A percentile compares a stretch with the other conserved stretches of the same genome.
Evolutionary conservation across 2,888 invertebrate species (phyloP).

Genomic region (Hyles lineata): DNA sequence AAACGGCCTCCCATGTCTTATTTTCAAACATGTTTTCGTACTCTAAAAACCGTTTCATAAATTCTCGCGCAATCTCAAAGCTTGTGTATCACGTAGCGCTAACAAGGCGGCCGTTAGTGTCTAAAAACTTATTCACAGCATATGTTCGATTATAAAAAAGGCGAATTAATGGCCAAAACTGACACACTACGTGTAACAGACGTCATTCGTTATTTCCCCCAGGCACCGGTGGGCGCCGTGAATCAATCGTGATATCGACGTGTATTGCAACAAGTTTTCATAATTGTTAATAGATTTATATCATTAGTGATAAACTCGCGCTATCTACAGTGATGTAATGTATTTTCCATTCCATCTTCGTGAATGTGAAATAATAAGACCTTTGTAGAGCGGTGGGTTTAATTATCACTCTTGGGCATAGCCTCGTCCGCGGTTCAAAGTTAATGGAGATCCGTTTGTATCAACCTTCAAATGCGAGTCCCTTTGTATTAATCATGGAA

Average conservation of each 20-base stretch:
- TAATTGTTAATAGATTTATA: constrained; percentile 48
- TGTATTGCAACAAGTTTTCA: constrained; percentile 44
- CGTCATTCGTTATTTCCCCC: constrained; percentile 45
- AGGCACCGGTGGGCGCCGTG: constrained; percentile 47
- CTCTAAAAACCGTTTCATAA: constrained; percentile 10
- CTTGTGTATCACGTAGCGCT: constrained; percentile 18
- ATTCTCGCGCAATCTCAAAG: neutral
- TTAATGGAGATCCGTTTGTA: constrained; percentile 47
- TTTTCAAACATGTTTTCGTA: constrained; percentile 1
- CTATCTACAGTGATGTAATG: constrained; percentile 28
- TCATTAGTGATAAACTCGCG: constrained; percentile 33
- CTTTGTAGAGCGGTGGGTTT: constrained; percentile 58
- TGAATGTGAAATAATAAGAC: constrained; percentile 56
- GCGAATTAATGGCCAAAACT: constrained; percentile 44
- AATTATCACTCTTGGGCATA: constrained; percentile 57
- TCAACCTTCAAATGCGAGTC: neutral
- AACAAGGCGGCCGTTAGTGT: constrained; percentile 30
- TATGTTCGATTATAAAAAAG: constrained; percentile 49
- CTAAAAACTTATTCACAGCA: constrained; percentile 28
- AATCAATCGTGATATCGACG: constrained; percentile 48
- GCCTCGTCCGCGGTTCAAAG: constrained; percentile 51
- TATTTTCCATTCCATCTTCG: constrained; percentile 37
- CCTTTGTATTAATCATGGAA: neutral
- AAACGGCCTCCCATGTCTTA: neutral
- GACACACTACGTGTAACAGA: constrained; percentile 46